A percentile compares a stretch with the other conserved stretches of the same genome.
These are phyloP conservation scores for Sternarchorhynchus goeldii DNA, from an alignment of 2,797 vertebrate genomes.

Conservation along the genomic window DNA sequence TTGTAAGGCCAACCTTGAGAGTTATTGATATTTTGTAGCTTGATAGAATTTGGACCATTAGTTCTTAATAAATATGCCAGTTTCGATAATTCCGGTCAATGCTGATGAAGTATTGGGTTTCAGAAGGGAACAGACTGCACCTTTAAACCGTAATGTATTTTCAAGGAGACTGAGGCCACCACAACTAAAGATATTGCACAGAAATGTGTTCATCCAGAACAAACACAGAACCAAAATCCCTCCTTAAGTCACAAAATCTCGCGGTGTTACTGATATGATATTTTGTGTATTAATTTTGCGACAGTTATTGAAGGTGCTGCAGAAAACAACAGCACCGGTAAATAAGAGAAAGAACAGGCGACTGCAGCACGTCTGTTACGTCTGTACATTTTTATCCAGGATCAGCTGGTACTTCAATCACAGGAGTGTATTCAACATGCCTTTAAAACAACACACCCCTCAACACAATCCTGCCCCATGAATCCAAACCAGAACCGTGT, in stretches of 20 bases:
- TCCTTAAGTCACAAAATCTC: neutral
- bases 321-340: neutral
- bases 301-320: neutral
- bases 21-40: conserved; percentile 59
- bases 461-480: no score
- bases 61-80: conserved; percentile 61
- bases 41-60: conserved; percentile 64
- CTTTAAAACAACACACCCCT: no score
- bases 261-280: neutral
- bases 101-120: conserved; percentile 44
- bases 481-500: no score
- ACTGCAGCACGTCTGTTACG: neutral
- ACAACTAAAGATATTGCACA: conserved; percentile 12
- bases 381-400: neutral
- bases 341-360: no score
- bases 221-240: neutral
- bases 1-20: conserved; percentile 59
- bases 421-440: no score
- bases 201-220: neutral
- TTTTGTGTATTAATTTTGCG: neutral
- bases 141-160: conserved; percentile 24
- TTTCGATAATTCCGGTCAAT: conserved; percentile 47
- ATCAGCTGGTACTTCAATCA: no score
- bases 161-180: conserved; percentile 25
- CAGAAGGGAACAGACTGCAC: conserved; percentile 12